Percentiles rank a stretch among this genome's conserved stretches.
Conservation (phyloP, 1,140 invertebrate species). For the Bombus polaris region DNA sequence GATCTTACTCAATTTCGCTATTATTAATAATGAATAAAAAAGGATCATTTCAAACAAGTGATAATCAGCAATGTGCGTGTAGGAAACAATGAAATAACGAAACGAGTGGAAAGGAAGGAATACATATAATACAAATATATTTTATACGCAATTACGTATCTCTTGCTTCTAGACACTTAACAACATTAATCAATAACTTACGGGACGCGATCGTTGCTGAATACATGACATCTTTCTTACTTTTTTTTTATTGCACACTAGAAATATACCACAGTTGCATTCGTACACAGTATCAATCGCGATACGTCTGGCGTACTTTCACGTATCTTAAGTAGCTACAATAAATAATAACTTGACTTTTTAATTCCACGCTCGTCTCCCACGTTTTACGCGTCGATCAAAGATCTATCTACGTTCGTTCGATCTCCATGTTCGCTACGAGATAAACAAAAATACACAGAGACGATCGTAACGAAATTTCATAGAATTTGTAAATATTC, state of each 20-base stretch:
- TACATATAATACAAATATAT: conserved; percentile 64
- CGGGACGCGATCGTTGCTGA: conserved; percentile 43
- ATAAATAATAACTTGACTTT: conserved; percentile 48
- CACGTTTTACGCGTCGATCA: not conserved
- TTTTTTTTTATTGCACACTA: conserved; percentile 47
- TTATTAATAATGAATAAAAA: not conserved
- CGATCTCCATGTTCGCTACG: not conserved
- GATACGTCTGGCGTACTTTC: conserved; percentile 40
- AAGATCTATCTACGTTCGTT: not conserved
- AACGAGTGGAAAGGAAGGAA: conserved; percentile 23
- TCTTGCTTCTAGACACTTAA: conserved; percentile 43
- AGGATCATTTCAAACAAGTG: not conserved
- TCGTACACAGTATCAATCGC: conserved; percentile 44
- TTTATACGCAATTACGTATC: conserved; percentile 42
- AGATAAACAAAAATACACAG: not conserved
- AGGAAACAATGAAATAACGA: conserved; percentile 18
- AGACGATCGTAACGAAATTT: not conserved
- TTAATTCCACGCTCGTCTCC: conserved; percentile 11
- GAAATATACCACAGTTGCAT: conserved; percentile 51
- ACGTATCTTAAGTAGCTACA: conserved; percentile 42
- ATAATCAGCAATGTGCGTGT: not conserved
- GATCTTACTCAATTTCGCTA: not conserved
- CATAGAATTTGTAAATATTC: not conserved
- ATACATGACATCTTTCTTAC: conserved; percentile 38
- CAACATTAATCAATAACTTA: conserved; percentile 55